phyloP scores from a whole-genome alignment of 1,140 invertebrate genomes.

The Calliopsis andreniformis region DNA sequence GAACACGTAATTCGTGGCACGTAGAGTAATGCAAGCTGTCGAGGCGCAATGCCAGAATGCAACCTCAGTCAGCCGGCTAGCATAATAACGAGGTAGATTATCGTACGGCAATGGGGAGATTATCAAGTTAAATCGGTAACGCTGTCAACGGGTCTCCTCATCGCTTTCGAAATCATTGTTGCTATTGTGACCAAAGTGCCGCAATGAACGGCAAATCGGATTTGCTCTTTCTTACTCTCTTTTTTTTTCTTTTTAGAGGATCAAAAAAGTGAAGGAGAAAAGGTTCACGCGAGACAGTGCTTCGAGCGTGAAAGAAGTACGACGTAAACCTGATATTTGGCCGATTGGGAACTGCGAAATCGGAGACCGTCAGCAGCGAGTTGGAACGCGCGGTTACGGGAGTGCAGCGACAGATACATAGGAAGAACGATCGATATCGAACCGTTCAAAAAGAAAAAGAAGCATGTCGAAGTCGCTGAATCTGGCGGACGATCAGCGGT shows the following conservation, averaged over 20 bases:
- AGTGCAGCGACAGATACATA: background rate
- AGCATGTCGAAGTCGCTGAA: constrained; percentile 62
- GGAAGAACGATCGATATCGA: background rate
- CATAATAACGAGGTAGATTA: constrained; percentile 18
- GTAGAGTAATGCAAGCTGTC: background rate
- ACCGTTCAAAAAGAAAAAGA: background rate
- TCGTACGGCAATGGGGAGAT: background rate
- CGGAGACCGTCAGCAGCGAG: background rate
- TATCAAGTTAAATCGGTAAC: constrained; percentile 1
- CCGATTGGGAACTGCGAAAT: background rate
- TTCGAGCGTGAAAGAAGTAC: background rate
- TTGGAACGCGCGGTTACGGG: background rate
- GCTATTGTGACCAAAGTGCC: too few relatives aligned
- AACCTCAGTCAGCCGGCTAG: background rate
- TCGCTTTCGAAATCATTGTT: too few relatives aligned
- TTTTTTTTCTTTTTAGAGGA: background rate
- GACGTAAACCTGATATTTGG: background rate
- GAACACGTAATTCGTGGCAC: too few relatives aligned
- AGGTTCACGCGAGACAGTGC: background rate
- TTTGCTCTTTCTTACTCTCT: background rate
- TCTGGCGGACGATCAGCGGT: constrained; percentile 84
- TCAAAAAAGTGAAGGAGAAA: background rate
- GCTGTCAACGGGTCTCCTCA: background rate
- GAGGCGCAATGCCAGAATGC: background rate
- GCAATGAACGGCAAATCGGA: too few relatives aligned